Percentiles rank a stretch among this genome's conserved stretches.
These are phyloP conservation scores for Isichthys henryi DNA, from an alignment of 2,113 vertebrate species.

Conservation along the genomic window DNA sequence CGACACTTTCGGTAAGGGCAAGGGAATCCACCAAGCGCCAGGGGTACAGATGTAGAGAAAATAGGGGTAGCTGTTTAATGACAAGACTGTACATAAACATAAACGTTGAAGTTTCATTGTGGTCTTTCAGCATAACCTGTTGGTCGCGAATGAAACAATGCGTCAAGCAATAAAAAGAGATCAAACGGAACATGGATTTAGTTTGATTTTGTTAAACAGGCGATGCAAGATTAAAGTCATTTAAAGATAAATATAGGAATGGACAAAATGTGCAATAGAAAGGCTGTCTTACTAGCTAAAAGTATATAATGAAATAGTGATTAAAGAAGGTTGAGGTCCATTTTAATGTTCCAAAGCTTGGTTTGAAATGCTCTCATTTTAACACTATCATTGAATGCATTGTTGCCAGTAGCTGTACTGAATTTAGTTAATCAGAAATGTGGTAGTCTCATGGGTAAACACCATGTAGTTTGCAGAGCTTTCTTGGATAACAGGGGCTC, in stretches of 20 bases:
- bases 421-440: constrained; percentile 2
- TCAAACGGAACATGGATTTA: neutral
- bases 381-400: neutral
- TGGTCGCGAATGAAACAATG: neutral
- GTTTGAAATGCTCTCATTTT: neutral
- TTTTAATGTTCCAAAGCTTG: neutral
- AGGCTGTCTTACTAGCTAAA: neutral
- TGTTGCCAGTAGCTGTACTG: neutral
- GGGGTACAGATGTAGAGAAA: neutral
- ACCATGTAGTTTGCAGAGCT: neutral
- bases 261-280: neutral
- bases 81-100: neutral
- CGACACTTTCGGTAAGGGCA: neutral
- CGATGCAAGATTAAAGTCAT: neutral
- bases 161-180: neutral
- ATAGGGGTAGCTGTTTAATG: neutral
- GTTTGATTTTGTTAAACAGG: neutral
- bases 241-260: neutral
- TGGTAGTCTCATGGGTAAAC: neutral
- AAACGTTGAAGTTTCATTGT: neutral
- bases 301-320: neutral
- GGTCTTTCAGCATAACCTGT: neutral
- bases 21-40: neutral
- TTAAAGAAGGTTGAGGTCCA: neutral
- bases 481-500: neutral